Base-by-base conservation (phyloP, 2,797 vertebrate species). In the Poeciliopsis gracilis region DNA sequence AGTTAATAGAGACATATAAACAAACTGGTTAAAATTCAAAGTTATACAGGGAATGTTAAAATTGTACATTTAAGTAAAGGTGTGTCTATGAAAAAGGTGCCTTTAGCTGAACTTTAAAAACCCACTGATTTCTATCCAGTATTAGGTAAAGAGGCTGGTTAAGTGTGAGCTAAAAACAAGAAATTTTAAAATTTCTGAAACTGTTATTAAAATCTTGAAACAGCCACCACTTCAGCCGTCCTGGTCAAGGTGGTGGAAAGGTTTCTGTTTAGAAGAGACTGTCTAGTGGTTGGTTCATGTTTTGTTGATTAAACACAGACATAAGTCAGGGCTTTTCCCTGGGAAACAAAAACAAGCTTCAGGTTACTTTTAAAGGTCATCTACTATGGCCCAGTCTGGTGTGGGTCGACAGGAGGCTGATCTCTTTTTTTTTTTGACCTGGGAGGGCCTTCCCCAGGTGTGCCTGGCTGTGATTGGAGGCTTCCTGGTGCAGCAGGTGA, bases 401-500 rank as follows among this genome's bases (percentile, higher is more conserved):
- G 36, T 33, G 43, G 23, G 16, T 6, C 0, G 15, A 2, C 7
- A 0, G 38, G 45, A 57, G 55, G 47, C 1, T 28, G 30, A 9
- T 59, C 76, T 25, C 5, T 38, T 38, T 38, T 36, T 36, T 36
- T 8, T 33, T 6, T 8, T 61, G 18, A 63, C 15, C 59, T 63
- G 59, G 59, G 25, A 63, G 0, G 73, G 45, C 9, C 49, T 51
- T 59, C 6, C 18, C 2, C 76, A 75, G 63, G 10, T 75, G 18
- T 33, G 41, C 66, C n/a, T 20, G 63, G 43, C 53, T 86, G 79
- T 89, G 89, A 93, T 93, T 94, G 93, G 93, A 80, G 49, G 84
- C 78, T 59, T 77, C 43, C 28, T 72, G 75, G n/a, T 66, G 77
- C 70, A 76, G 84, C 83, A 83, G 74, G 69, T 89, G 92, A 90